phyloP scores from a whole-genome alignment of 37 sponge, comb jelly and placozoan species.

The Eunapius fragilis region DNA sequence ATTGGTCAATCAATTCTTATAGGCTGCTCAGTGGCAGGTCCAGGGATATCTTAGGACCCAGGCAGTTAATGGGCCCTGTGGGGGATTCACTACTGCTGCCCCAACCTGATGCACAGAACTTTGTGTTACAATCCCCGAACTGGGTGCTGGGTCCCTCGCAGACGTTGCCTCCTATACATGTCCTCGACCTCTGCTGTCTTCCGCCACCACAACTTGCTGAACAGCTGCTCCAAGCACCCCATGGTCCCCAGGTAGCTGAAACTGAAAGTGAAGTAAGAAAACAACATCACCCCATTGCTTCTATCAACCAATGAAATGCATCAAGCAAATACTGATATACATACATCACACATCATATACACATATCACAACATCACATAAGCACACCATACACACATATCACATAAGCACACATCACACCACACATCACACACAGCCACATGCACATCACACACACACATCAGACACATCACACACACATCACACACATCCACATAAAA shows the following conservation, averaged over 20 bases:
- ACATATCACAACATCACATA: too few species aligned
- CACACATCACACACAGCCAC: background rate
- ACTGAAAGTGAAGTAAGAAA: background rate
- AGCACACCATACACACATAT: slow-evolving; percentile 1
- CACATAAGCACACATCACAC: background rate
- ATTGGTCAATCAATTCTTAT: too few species aligned
- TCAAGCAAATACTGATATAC: too few species aligned
- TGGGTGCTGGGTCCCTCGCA: slow-evolving; percentile 18
- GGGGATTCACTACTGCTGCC: too few species aligned
- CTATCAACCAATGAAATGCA: background rate
- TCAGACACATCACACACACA: too few species aligned
- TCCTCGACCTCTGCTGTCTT: slow-evolving; percentile 35
- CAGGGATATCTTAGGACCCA: too few species aligned
- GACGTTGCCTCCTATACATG: slow-evolving; percentile 53
- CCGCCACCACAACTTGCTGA: slow-evolving; percentile 77
- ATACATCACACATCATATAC: background rate
- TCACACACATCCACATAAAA: too few species aligned
- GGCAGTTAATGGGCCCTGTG: too few species aligned
- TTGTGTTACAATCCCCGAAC: slow-evolving; percentile 15
- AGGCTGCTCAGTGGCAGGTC: too few species aligned
- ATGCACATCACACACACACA: too few species aligned
- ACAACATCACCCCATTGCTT: background rate
- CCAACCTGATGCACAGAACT: slow-evolving; percentile 1
- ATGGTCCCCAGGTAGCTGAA: slow-evolving; percentile 46
- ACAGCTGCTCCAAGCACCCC: slow-evolving; percentile 74